Base-by-base conservation (phyloP, 2,113 vertebrate genomes). In the Nyctibius bracteatus region DNA sequence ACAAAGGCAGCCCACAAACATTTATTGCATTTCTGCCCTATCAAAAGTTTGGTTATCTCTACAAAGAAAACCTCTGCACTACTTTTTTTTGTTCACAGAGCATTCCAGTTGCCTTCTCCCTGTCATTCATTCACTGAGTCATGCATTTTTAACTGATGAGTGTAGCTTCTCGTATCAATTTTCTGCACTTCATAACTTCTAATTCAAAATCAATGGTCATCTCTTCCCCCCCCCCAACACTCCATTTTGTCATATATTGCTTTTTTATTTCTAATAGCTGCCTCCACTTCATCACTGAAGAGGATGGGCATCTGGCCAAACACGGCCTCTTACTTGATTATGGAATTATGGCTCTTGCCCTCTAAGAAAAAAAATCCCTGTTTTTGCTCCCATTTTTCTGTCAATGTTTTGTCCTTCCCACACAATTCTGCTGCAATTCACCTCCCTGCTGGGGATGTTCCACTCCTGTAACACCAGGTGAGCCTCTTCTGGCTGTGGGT, bases 181-280 rank as follows among this genome's bases (percentile, higher is more conserved):
- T 93, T 95, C 75, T 62, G 37, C 70, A 78, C 75, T 88, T 96
- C 88, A 88, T 94, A 94, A 74, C 54, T 88, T 83, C 55, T 95
- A 92, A 94, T 91, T 90, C 55, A 92, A 86, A 95, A 95, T 94
- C 92, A 86, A 88, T 96, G 75, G 58, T 73, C 77, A 93, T 81
- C 33, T 88, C 51, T 88, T 90, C 61, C 11, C 28, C n/a, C 20
- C 5, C 33, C 3, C 27, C 24, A 43, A 43, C 17, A 66, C 28
- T 90, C 62, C 37, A 58, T 82, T 87, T 82, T 87, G 52, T 55
- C 79, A 75, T 59, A 39, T 58, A 90, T 74, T 59, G 27, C n/a
- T 31, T 52, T 72, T 63, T 20, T 10, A 73, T 65, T 92, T 75
- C 58, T 68, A 54, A 41, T 83, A 81, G 63, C 72, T 88, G 63